These are phyloP conservation scores for Chymomyza caudatula DNA, from an alignment of 2,888 invertebrate species.

Conservation along the genomic window DNA sequence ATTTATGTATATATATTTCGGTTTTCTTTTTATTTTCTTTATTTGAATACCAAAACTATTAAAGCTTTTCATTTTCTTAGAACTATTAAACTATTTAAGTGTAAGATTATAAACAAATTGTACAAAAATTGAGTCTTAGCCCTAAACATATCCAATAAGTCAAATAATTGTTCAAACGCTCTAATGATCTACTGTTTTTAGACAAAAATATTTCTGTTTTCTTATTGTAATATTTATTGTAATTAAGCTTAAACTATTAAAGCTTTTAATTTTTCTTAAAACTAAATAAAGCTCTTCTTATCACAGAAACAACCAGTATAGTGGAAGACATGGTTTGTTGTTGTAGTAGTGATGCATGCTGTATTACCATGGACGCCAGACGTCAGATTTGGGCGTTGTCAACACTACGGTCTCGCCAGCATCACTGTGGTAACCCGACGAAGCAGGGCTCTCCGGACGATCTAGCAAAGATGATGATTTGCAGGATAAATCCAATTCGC, in stretches of 20 bases:
- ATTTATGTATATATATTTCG: not conserved
- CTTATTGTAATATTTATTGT: slow-evolving; percentile 7
- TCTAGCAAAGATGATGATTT: slow-evolving; percentile 19
- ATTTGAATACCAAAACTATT: slow-evolving; percentile 1
- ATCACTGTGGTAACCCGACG: slow-evolving; percentile 77
- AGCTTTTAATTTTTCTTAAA: slow-evolving; percentile 30
- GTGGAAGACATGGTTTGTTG: slow-evolving; percentile 42
- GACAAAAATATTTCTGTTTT: too few species aligned
- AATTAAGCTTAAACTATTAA: slow-evolving; percentile 26
- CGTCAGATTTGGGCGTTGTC: slow-evolving; percentile 33
- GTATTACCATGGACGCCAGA: slow-evolving; percentile 71
- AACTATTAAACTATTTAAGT: not conserved
- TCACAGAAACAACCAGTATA: slow-evolving; percentile 48
- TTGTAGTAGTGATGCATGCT: slow-evolving; percentile 19
- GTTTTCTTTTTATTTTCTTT: not conserved
- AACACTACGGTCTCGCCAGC: slow-evolving; percentile 50
- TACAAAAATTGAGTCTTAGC: not conserved
- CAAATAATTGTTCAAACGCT: too few species aligned
- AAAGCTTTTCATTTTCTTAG: slow-evolving; percentile 6
- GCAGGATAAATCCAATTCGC: slow-evolving; percentile 30
- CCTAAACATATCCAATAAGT: too few species aligned
- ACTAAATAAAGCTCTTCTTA: slow-evolving; percentile 39
- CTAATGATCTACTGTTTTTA: too few species aligned
- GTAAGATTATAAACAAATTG: not conserved
- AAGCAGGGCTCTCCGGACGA: slow-evolving; percentile 73